Percentiles rank a stretch among this genome's conserved stretches.
These are phyloP conservation scores for Indicator maculatus DNA, from an alignment of 2,113 vertebrate genomes.

Conservation along the genomic window DNA sequence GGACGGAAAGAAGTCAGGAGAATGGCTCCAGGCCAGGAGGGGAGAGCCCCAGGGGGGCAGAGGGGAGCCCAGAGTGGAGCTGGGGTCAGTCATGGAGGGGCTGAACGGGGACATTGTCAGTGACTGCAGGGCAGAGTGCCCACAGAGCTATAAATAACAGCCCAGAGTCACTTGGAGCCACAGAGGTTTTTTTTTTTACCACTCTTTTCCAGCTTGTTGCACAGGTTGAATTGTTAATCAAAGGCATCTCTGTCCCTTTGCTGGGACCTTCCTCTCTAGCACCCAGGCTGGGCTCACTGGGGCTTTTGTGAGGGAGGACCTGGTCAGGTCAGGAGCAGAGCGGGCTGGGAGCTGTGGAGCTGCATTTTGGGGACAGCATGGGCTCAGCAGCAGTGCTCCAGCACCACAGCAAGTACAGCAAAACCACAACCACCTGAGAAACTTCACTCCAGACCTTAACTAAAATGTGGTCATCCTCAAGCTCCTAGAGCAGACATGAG, in stretches of 20 bases:
- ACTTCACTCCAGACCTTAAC: background rate
- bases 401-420: background rate
- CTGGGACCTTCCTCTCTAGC: background rate
- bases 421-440: background rate
- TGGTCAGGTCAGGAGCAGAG: accelerated
- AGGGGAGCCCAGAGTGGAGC: background rate
- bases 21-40: background rate
- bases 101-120: conserved; percentile 36
- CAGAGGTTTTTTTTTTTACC: conserved; percentile 44
- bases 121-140: background rate
- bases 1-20: background rate
- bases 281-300: background rate
- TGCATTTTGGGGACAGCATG: background rate
- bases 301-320: background rate
- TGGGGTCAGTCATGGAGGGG: accelerated
- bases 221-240: conserved; percentile 38
- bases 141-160: conserved; percentile 37
- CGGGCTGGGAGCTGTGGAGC: background rate
- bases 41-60: background rate
- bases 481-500: background rate
- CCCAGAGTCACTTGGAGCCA: background rate
- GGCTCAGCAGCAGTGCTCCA: background rate
- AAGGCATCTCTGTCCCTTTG: background rate
- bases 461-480: accelerated
- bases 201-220: conserved; percentile 32